phyloP scores from a whole-genome alignment of 2,113 vertebrate species.

The Thalassarche chlororhynchos region DNA sequence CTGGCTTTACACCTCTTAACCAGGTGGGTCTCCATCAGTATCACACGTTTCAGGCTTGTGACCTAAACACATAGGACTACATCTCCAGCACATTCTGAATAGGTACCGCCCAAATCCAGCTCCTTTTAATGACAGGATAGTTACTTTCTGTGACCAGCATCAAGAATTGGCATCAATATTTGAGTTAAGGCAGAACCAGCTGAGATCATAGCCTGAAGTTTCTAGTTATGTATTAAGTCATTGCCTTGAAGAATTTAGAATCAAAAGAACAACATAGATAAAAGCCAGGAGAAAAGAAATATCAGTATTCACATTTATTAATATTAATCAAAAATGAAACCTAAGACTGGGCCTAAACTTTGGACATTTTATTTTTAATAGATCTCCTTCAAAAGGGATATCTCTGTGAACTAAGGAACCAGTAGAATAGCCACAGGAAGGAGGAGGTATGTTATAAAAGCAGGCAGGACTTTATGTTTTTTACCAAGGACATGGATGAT shows the following conservation, averaged over 20 bases:
- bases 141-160: background rate
- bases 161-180: background rate
- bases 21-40: background rate
- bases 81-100: background rate
- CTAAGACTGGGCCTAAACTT: background rate
- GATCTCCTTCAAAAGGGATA: background rate
- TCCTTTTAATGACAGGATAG: background rate
- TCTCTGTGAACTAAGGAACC: background rate
- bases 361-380: background rate
- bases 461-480: background rate
- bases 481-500: background rate
- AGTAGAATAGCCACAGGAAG: background rate
- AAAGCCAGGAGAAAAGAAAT: background rate
- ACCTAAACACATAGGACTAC: background rate
- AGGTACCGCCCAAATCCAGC: background rate
- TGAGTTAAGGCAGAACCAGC: background rate
- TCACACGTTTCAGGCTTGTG: background rate
- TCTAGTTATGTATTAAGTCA: background rate
- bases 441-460: background rate
- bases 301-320: background rate
- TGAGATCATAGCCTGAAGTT: background rate
- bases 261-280: background rate
- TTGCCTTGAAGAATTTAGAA: background rate
- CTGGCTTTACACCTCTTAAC: background rate
- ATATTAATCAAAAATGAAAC: background rate